Evolutionary conservation across 2,113 vertebrate genomes (phyloP), one percentile per base, ranked within the genome.

Genomic region (Nothobranchius kuhntae): DNA sequence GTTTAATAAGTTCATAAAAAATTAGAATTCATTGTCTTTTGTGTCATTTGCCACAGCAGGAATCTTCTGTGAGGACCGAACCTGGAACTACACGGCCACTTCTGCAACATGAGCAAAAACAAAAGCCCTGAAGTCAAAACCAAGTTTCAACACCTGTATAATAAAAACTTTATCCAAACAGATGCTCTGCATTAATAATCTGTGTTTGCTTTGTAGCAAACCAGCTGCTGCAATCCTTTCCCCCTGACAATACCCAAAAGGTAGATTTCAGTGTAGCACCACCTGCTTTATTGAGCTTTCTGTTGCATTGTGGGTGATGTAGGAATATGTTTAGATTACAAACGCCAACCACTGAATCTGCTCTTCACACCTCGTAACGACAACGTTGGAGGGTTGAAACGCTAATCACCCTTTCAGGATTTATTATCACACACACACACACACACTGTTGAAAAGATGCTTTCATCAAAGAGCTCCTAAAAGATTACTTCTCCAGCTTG

Each of bases 401-500:
- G n/a, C 35, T 26, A 40, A 44, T 12, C 9, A 35, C 9, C 24
- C 8, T 13, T 65, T 53, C n/a, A 38, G 24, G 26, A 50, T 36
- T 44, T 50, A 38, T 52, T n/a, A 11, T 44, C 13, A 30, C 40
- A 52, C 21, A 54, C 21, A 30, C 40, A 52, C 21, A 54, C 21
- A 21, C 21, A 54, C n/a, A 36, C 47, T 24, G 60, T 4, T 1
- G 21, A 48, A 52, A 38, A 66, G n/a, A 50, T 45, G 75, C 76
- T 73, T 70, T 64, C 69, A 82, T 75, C 55, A 72, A 8, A 75
- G 50, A 65, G 66, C 51, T 70, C 40, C 60, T 61, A 13, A 71
- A 80, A 83, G 78, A 69, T 81, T 80, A 81, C 35, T n/a, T 48
- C 50, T 2, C 45, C 59, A 71, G 60, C 40, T 52, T 65, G 53